Base-by-base conservation (phyloP, 1,140 invertebrate species). In the Ladona fulva region DNA sequence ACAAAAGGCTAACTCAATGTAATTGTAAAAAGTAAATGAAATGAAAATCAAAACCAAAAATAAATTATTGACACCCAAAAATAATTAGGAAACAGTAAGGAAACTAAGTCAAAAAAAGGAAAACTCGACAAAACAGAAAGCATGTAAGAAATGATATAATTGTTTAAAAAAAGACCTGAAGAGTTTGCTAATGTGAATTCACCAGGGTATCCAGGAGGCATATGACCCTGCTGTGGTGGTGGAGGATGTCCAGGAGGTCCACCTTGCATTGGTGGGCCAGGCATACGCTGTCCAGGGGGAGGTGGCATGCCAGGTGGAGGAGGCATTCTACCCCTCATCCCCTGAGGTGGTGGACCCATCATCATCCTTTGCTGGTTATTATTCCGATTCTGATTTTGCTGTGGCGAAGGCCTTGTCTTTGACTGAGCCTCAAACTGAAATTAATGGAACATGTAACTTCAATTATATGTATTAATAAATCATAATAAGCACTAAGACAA, bases 351-450 rank as follows among this genome's bases (percentile, higher is more conserved):
- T n/a, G 89, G 88, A 80, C 88, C 89, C 89, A 90, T 91, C 86
- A 90, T 90, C 86, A 91, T 90, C 77, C 59, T 89, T 79, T 86
- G 89, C 82, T 83, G 86, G 74, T 74, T 25, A 66, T 24, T 75
- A 59, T 80, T 80, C 14, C 79, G 78, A 66, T 88, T 88, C 80
- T 90, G 89, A 3, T 90, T 88, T 81, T 91, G 89, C 24, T 92
- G 91, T 78, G 92, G 92, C 42, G 91, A 89, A 42, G 94, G 93
- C 78, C 94, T 88, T 22, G 94, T 95, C 86, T 96, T 96, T 77
- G 94, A 95, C 85, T 96, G 93, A 83, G 94, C 93, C 84, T 96
- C 95, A 88, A 96, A 95, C 87, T 94, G 88, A 80, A 81, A 83
- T 81, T 77, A 76, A 74, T 8, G 19, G 44, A 52, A 52, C 44